Base-by-base conservation (phyloP, 1,140 invertebrate genomes). In the Carcinoscorpius rotundicauda region DNA sequence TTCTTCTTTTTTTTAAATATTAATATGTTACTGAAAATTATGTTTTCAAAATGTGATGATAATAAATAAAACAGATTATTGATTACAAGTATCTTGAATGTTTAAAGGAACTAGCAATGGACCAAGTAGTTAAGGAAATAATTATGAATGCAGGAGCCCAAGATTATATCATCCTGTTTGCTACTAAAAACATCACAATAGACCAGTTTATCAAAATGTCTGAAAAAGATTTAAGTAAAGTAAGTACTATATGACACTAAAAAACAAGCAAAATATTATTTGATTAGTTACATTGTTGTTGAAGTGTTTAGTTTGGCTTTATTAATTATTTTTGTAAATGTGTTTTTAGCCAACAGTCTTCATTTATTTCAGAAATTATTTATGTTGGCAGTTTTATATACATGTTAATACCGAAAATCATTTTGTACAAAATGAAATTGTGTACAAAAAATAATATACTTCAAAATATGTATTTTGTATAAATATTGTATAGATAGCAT, bases 121-220 rank as follows among this genome's bases (percentile, higher is more conserved):
- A 71, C 49, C 58, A 57, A 6, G 55, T 49, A 51, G 60, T 71
- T 29, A 70, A 68, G 57, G 52, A 9, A 11, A 29, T 70, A 9
- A 51, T 71, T 29, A 51, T 62, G n/a, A 57, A 68, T 55, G 64
- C 66, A 56, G 56, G 52, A 52, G 70, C 70, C 57, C 10, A 58
- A 48, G 64, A 65, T n/a, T 70, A 63, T 51, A 9, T 71, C 29
- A 64, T 68, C 58, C 63, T 71, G 11, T 67, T 71, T 63, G 68
- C 70, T 49, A 55, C 51, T 6, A 67, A 64, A 59, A 49, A 57
- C 8, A 62, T 71, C 51, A 67, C 62, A 11, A 52, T 67, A 50
- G 49, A 60, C 10, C 29, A 65, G 48, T 64, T 71, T 50, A 52
- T 67, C 50, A 65, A 52, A 8, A 70, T 70, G 64, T 64, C 61